Conservation (phyloP, 2,797 vertebrate species). For the Brachyrhaphis roseni region DNA sequence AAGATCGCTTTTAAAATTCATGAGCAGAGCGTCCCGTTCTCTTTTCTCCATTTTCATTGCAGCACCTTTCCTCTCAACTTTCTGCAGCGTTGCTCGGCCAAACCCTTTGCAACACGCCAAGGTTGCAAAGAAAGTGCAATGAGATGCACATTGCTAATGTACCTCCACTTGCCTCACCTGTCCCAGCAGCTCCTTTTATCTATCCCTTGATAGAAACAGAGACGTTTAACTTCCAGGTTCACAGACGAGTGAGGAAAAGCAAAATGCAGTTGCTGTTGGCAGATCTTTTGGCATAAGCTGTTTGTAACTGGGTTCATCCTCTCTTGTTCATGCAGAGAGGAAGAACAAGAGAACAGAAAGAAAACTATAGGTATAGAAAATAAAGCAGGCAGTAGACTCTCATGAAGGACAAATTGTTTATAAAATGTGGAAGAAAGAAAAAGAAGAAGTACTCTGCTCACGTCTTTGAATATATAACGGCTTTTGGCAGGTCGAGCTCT, state of each 20-base stretch:
- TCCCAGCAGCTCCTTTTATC: conserved; percentile 31
- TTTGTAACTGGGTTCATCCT: conserved; percentile 45
- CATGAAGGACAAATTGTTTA: not conserved
- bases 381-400: conserved; percentile 4
- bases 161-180: not conserved
- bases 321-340: conserved; percentile 12
- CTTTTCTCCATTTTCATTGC: conserved; percentile 39
- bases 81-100: conserved; percentile 17
- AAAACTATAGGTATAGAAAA: conserved; percentile 28
- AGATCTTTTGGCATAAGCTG: conserved; percentile 53
- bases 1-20: conserved; percentile 65
- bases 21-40: conserved; percentile 40
- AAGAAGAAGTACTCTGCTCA: conserved; percentile 20
- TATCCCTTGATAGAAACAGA: conserved; percentile 14
- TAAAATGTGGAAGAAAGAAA: conserved; percentile 13
- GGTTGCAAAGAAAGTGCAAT: conserved; percentile 43
- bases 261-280: conserved; percentile 40
- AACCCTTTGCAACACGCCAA: conserved; percentile 17
- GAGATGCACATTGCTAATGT: conserved; percentile 11
- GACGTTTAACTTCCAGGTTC: conserved; percentile 44
- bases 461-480: conserved; percentile 44
- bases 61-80: conserved; percentile 11
- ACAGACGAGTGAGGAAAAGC: conserved; percentile 25
- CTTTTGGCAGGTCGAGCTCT: conserved; percentile 43
- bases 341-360: conserved; percentile 23